A percentile compares a stretch with the other conserved stretches of the same genome.
Evolutionary conservation across 1,140 invertebrate species (phyloP).

Genomic region (Globodera rostochiensis): DNA sequence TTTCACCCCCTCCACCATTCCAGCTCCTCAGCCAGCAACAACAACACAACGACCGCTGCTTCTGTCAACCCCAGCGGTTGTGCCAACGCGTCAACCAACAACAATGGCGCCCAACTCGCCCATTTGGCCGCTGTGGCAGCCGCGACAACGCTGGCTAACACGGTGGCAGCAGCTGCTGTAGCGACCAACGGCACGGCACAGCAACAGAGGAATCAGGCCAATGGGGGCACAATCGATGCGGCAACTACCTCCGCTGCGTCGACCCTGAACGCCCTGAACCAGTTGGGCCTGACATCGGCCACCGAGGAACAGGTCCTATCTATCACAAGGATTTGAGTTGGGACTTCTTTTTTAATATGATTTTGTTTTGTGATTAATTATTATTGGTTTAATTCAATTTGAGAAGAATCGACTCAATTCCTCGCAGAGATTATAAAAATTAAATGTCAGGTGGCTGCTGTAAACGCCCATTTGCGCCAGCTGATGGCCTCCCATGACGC

Average conservation of each 20-base stretch:
- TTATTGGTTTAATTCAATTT: neutral
- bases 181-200: slow-evolving; percentile 22
- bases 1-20: neutral
- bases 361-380: neutral
- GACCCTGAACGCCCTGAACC: slow-evolving; percentile 27
- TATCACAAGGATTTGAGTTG: neutral
- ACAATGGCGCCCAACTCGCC: slow-evolving; percentile 27
- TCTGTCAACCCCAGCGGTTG: slow-evolving; percentile 26
- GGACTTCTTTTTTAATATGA: neutral
- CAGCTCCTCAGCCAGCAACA: slow-evolving; percentile 7
- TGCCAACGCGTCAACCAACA: neutral
- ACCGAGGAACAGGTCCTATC: slow-evolving; percentile 26
- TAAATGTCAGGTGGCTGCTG: slow-evolving; percentile 16
- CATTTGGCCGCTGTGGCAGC: slow-evolving; percentile 22
- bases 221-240: neutral
- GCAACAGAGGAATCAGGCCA: slow-evolving; percentile 8
- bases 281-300: slow-evolving; percentile 20
- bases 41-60: slow-evolving; percentile 19
- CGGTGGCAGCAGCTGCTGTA: slow-evolving; percentile 27
- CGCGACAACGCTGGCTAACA: slow-evolving; percentile 28
- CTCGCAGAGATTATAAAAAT: neutral
- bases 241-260: neutral
- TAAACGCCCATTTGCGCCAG: slow-evolving; percentile 29
- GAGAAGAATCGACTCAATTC: neutral
- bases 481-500: slow-evolving; percentile 30